A percentile compares a stretch with the other conserved stretches of the same genome.
Conservation (phyloP, 1,140 invertebrate genomes). For the Paramacrobiotus metropolitanus region DNA sequence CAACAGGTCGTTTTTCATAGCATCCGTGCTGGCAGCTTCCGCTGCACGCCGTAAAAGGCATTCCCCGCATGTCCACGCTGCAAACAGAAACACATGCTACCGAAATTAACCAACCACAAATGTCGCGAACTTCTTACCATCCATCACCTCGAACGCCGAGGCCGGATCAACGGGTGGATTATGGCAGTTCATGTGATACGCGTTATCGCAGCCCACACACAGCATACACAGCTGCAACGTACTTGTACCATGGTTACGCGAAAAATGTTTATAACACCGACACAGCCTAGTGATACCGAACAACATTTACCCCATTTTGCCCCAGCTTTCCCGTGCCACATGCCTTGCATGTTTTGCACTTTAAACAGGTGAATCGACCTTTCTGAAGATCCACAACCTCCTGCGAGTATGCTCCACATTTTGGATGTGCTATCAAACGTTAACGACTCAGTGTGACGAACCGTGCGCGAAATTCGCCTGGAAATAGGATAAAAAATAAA, state of each 20-base stretch:
- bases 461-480: slow-evolving; percentile 6
- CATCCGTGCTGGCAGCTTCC: too few species aligned
- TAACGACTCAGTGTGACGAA: slow-evolving; percentile 11
- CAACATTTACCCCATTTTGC: neutral
- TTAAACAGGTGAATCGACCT: slow-evolving; percentile 25
- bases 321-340: slow-evolving; percentile 16
- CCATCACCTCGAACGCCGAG: neutral
- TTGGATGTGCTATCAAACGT: slow-evolving; percentile 24
- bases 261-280: neutral
- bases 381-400: slow-evolving; percentile 19
- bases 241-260: neutral
- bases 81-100: neutral
- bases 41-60: too few species aligned
- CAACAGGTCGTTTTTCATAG: too few species aligned
- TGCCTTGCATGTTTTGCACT: slow-evolving; percentile 25
- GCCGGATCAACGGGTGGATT: neutral
- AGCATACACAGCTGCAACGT: neutral
- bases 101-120: neutral
- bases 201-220: slow-evolving; percentile 9
- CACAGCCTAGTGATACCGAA: slow-evolving; percentile 8
- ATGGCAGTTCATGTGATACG: slow-evolving; percentile 10
- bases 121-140: too few species aligned
- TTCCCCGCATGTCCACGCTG: too few species aligned
- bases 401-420: slow-evolving; percentile 24
- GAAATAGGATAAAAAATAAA: neutral